phyloP scores from a whole-genome alignment of 2,113 vertebrate genomes.

The Phaethon lepturus region DNA sequence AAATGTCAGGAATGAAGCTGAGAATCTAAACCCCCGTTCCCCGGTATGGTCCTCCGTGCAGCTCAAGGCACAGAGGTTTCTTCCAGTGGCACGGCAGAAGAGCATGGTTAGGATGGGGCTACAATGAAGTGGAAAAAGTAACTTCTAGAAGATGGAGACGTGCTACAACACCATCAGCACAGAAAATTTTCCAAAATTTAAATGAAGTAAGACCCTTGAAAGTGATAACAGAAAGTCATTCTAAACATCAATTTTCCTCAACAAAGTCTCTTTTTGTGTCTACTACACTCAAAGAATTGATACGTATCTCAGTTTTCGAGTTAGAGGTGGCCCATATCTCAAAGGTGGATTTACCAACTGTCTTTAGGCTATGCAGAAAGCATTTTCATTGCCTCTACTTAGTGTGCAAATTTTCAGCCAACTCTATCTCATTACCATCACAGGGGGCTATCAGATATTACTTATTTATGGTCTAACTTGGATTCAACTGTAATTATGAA shows the following conservation, averaged over 20 bases:
- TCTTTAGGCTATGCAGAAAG: background rate
- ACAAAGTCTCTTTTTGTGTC: background rate
- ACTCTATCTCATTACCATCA: background rate
- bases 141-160: background rate
- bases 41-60: background rate
- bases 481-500: background rate
- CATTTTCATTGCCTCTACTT: background rate
- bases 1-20: background rate
- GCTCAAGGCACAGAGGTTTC: background rate
- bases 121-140: background rate
- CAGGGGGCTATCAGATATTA: background rate
- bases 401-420: background rate
- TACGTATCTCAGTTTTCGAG: background rate
- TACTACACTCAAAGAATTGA: background rate
- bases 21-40: rapidly evolving
- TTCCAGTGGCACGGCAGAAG: background rate
- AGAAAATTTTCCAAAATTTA: background rate
- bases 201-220: background rate
- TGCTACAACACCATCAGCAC: background rate
- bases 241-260: background rate
- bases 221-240: background rate
- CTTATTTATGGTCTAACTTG: background rate
- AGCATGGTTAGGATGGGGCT: background rate
- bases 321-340: background rate
- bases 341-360: background rate